Conservation (phyloP, 2,797 vertebrate genomes). For the Clamator glandarius region DNA sequence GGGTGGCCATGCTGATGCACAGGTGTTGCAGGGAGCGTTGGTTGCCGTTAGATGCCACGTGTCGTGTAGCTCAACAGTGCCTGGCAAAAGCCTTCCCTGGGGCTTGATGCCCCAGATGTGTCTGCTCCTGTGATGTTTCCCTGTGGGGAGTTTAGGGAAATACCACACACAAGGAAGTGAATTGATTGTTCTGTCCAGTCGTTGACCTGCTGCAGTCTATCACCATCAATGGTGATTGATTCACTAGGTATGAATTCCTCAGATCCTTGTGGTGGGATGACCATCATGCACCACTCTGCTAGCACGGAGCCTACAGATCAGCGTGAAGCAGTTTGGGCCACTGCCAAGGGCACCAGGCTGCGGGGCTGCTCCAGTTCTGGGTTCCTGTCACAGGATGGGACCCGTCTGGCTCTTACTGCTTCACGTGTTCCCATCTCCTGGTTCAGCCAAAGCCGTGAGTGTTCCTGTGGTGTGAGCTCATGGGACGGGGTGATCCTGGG, state of each 20-base stretch:
- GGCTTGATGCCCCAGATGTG: background rate
- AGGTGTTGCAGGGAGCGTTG: background rate
- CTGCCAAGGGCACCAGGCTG: no score
- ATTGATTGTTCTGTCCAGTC: accelerated
- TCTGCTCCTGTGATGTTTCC: accelerated
- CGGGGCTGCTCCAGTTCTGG: background rate
- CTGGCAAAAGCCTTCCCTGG: background rate
- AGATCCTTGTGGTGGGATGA: background rate
- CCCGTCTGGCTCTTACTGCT: background rate
- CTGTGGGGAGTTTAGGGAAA: background rate
- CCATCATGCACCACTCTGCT: accelerated
- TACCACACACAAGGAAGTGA: accelerated
- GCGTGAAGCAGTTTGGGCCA: accelerated
- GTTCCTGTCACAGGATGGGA: background rate
- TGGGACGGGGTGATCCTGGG: accelerated
- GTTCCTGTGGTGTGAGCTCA: background rate
- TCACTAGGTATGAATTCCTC: accelerated
- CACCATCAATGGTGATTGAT: accelerated
- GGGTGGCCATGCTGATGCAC: accelerated
- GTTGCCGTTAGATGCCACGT: background rate
- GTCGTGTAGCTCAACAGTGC: background rate
- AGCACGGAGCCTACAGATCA: accelerated
- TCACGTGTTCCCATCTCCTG: accelerated
- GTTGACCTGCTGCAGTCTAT: background rate
- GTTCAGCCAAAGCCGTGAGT: background rate